Evolutionary conservation across 1,140 invertebrate species (phyloP), one percentile per base, ranked within the genome.

Genomic region (Macrocentrus cingulum): DNA sequence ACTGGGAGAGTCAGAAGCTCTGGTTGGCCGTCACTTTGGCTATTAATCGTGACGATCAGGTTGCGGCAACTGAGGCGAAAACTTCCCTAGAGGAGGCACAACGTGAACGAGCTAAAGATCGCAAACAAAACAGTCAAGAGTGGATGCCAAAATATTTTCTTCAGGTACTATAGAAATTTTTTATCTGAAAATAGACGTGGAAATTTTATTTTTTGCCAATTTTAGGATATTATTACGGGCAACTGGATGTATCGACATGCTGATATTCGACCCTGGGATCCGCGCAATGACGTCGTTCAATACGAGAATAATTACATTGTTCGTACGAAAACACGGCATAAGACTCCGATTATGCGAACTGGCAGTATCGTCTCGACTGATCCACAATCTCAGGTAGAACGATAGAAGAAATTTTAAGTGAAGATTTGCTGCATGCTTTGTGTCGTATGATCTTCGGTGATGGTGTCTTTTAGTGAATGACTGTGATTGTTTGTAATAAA

Each of bases 51-150:
- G 88, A 92, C 60, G 91, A 97, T 80, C 75, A 87, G 78, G 75
- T 86, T 25, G 86, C 85, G 9, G 94, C 94, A 0, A 97, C 94
- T 2, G 87, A 93, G 48, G 91, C 94, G 66, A 97, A 97, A 79
- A 94, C 91, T 2, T 75, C 86, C 42, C 80, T 97, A 37, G 94
- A 97, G 68, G 92, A 95, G 70, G 86, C 84, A 6, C 94, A 97
- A 75, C 82, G 94, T 15, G 81, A 83, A 41, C 82, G 84, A 1
- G 86, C 86, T 0, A 83, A 88, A 66, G 86, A 89, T 50, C 79
- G 90, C 2, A 84, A 86, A 62, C 72, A 77, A 0, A 82, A 80
- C 57, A 81, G 84, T 42, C 77, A 83, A 34, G 83, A 85, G 48
- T 91, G 90, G 85, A 65, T 82, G 32, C 87, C 91, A 0, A 83